Percentiles rank a stretch among this genome's conserved stretches.
phyloP scores from a whole-genome alignment of 2,888 invertebrate genomes.

The Drosophila hamatofila region DNA sequence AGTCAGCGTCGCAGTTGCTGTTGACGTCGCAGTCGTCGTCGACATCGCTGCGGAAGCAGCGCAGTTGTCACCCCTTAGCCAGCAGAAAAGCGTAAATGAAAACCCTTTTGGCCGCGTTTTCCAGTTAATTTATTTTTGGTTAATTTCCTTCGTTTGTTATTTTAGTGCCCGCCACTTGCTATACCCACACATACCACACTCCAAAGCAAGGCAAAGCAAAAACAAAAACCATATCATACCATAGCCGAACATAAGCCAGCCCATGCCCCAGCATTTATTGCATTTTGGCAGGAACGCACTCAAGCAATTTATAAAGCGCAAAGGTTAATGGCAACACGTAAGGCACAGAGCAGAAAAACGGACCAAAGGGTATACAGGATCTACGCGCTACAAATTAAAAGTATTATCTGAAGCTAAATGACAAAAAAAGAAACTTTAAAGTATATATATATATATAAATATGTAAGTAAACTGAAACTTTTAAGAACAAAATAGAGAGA shows the following conservation, averaged over 20 bases:
- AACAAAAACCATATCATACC: conserved; percentile 8
- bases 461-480: not conserved
- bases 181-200: conserved; percentile 9
- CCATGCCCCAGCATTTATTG: conserved; percentile 68
- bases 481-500: too few species aligned
- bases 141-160: conserved; percentile 77
- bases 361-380: conserved; percentile 28
- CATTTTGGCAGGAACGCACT: conserved; percentile 72
- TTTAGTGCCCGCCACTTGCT: conserved; percentile 67
- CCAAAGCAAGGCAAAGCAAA: conserved; percentile 5
- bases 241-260: conserved; percentile 31
- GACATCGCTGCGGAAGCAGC: conserved; percentile 44
- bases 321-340: conserved; percentile 49
- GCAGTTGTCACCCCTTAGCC: conserved; percentile 66
- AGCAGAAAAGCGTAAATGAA: conserved; percentile 51
- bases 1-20: conserved; percentile 23
- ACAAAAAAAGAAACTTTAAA: not conserved
- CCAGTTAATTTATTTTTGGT: conserved; percentile 81
- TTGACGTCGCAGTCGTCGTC: conserved; percentile 24
- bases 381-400: conserved; percentile 2
- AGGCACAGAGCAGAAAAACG: conserved; percentile 23
- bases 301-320: conserved; percentile 32
- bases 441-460: not conserved
- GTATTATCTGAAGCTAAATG: not conserved
- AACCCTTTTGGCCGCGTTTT: conserved; percentile 70